Percentiles rank a stretch among this genome's conserved stretches.
phyloP scores from a whole-genome alignment of 2,797 vertebrate species.

The Prionace glauca region DNA sequence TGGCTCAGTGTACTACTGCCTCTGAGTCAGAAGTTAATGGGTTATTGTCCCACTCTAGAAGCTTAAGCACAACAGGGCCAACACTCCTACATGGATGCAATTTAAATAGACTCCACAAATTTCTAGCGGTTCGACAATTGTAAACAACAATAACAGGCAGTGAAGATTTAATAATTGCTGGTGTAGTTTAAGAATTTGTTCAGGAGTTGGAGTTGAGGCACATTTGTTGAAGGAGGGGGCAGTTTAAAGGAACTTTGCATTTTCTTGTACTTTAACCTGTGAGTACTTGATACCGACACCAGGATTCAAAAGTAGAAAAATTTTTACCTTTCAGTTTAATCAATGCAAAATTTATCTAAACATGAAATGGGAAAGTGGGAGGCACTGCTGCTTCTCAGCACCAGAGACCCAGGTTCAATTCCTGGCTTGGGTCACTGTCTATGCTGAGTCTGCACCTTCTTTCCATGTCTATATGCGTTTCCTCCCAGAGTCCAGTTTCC shows the following conservation, averaged over 20 bases:
- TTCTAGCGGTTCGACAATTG: not conserved
- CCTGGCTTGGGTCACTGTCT: too few relatives aligned
- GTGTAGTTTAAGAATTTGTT: not conserved
- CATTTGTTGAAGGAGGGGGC: not conserved
- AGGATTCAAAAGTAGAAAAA: not conserved
- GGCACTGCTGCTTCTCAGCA: too few relatives aligned
- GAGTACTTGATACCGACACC: not conserved
- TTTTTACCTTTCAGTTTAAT: not conserved
- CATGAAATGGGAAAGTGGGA: too few relatives aligned
- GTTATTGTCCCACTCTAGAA: not conserved
- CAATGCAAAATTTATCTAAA: not conserved
- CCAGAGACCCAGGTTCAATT: too few relatives aligned
- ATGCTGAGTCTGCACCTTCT: too few relatives aligned
- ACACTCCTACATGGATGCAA: not conserved
- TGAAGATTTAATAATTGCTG: not conserved
- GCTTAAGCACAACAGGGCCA: not conserved
- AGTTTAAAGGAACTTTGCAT: not conserved
- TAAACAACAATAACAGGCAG: not conserved
- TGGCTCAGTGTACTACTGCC: not conserved
- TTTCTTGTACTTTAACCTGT: not conserved
- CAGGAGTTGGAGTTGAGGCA: not conserved
- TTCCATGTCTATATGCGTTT: too few relatives aligned
- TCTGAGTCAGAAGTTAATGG: not conserved
- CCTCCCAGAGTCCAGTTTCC: too few relatives aligned
- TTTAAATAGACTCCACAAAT: not conserved